Conservation (phyloP, 2,888 invertebrate species). For the Dastarcus helophoroides region DNA sequence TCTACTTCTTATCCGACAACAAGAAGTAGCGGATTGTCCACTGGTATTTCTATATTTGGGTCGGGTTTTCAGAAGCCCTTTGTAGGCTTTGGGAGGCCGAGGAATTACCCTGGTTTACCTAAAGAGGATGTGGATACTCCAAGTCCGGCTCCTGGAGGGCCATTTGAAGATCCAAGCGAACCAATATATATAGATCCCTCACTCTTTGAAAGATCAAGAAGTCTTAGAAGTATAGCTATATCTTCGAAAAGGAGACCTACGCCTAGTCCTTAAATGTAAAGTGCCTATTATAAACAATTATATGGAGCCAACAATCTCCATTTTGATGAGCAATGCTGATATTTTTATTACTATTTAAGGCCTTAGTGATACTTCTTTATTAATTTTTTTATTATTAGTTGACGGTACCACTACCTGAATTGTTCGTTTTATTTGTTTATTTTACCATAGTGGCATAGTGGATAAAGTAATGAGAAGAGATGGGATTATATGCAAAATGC, state of each 20-base stretch:
- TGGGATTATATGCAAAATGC: too few species aligned
- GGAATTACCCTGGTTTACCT: conserved; percentile 28
- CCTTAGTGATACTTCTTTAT: too few species aligned
- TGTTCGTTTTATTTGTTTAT: too few species aligned
- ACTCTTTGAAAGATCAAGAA: conserved; percentile 74
- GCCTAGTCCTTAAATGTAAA: conserved; percentile 7
- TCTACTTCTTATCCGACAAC: conserved; percentile 36
- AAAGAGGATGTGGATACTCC: conserved; percentile 30
- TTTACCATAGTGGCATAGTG: too few species aligned
- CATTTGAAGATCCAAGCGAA: conserved; percentile 81
- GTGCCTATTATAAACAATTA: too few species aligned
- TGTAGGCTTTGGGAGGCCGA: conserved; percentile 23
- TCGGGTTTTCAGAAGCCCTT: conserved; percentile 55
- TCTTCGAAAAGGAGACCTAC: conserved; percentile 31
- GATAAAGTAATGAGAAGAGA: too few species aligned
- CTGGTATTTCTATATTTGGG: conserved; percentile 52
- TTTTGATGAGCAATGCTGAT: too few species aligned
- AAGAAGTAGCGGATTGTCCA: conserved; percentile 40
- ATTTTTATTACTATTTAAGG: too few species aligned
- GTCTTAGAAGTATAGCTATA: conserved; percentile 52
- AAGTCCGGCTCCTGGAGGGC: conserved; percentile 29
- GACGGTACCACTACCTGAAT: too few species aligned
- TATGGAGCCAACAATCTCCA: too few species aligned
- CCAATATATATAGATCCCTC: conserved; percentile 90
- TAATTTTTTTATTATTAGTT: too few species aligned